Evolutionary conservation across 1,140 invertebrate genomes (phyloP).

Genomic region (Drusus annulatus): DNA sequence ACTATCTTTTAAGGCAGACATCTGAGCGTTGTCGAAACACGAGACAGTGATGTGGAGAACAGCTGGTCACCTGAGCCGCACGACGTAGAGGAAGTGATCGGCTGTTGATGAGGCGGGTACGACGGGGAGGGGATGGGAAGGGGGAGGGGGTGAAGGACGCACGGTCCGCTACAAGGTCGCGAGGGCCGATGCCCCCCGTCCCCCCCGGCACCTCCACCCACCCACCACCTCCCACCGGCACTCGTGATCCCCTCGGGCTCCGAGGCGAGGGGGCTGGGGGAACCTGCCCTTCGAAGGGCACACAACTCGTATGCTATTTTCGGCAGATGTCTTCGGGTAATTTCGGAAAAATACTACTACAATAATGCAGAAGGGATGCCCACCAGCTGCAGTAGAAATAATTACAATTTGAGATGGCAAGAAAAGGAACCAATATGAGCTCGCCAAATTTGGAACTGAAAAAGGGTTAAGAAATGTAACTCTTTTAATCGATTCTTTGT

Average conservation of each 20-base stretch:
- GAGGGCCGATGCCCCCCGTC: constrained; percentile 38
- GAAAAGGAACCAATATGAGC: too few species aligned
- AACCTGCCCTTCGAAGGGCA: constrained; percentile 6
- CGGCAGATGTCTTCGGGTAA: constrained; percentile 6
- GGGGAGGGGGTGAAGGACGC: constrained; percentile 25
- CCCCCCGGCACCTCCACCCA: constrained; percentile 3
- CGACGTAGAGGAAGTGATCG: constrained; percentile 26
- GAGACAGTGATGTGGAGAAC: neutral
- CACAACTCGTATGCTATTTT: constrained; percentile 37
- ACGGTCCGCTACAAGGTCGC: constrained; percentile 47
- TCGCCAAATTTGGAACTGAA: too few species aligned
- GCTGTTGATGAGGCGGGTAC: neutral
- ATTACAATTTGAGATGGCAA: too few species aligned
- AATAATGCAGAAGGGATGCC: neutral
- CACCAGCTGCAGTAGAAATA: neutral
- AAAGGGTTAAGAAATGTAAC: too few species aligned
- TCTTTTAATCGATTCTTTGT: too few species aligned
- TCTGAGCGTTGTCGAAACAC: neutral
- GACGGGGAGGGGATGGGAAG: neutral
- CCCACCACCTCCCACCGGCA: neutral
- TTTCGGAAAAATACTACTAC: constrained; percentile 12
- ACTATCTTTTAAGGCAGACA: too few species aligned
- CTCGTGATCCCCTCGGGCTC: constrained; percentile 1
- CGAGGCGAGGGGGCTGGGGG: neutral
- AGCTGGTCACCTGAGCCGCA: constrained; percentile 19